phyloP scores from a whole-genome alignment of 2,888 invertebrate genomes.

The Operophtera brumata region DNA sequence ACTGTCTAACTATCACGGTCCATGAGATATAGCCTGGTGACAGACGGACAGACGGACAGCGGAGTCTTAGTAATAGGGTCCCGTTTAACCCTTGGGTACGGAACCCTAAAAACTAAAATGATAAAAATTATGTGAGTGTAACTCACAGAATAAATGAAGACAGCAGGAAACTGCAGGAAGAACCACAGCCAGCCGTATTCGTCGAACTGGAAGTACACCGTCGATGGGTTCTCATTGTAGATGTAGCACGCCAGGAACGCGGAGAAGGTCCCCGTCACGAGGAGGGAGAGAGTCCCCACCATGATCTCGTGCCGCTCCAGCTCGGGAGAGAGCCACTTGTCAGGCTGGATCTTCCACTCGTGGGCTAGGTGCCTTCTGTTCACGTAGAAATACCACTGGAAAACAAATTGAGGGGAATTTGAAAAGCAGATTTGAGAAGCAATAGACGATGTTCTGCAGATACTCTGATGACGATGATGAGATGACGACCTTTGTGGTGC shows the following conservation, averaged over 20 bases:
- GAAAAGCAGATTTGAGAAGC: too few species aligned
- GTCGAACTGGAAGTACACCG: slow-evolving; percentile 82
- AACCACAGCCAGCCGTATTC: slow-evolving; percentile 85
- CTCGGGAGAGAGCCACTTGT: slow-evolving; percentile 84
- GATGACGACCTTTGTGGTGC: too few species aligned
- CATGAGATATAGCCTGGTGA: too few species aligned
- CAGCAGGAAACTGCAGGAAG: slow-evolving; percentile 82
- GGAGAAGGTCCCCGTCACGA: slow-evolving; percentile 78
- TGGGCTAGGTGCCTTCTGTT: slow-evolving; percentile 80
- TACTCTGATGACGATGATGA: too few species aligned
- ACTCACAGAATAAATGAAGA: slow-evolving; percentile 83
- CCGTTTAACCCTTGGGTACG: too few species aligned
- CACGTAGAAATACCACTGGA: slow-evolving; percentile 87
- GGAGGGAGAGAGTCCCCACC: slow-evolving; percentile 81
- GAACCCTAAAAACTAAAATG: too few species aligned
- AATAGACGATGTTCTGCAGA: too few species aligned
- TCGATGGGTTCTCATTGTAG: slow-evolving; percentile 83
- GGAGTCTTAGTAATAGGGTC: too few species aligned
- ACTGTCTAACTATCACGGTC: too few species aligned
- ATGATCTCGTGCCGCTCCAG: slow-evolving; percentile 85
- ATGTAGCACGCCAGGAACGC: slow-evolving; percentile 84
- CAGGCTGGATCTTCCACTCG: slow-evolving; percentile 88
- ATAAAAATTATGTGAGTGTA: not conserved
- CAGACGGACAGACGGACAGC: too few species aligned
- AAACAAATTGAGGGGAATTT: not conserved